Conservation (phyloP, 2,797 vertebrate genomes). For the Lacerta viridis region DNA sequence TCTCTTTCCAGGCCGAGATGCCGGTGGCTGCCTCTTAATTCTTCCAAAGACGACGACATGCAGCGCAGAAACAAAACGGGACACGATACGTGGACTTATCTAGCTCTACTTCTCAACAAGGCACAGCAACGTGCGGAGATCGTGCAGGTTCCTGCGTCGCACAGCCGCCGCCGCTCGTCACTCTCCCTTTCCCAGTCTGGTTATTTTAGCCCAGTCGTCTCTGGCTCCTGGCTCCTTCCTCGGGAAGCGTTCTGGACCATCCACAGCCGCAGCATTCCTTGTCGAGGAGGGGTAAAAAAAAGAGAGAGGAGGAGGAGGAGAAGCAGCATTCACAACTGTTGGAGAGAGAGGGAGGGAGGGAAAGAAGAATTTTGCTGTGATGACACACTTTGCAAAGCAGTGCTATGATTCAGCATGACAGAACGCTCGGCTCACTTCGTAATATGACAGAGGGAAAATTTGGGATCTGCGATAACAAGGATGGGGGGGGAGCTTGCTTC, state of each 20-base stretch:
- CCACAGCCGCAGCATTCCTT: conserved; percentile 71
- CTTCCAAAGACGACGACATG: conserved; percentile 63
- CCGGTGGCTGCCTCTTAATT: conserved; percentile 59
- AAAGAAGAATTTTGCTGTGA: conserved; percentile 57
- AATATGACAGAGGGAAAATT: conserved; percentile 7
- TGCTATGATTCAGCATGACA: conserved; percentile 54
- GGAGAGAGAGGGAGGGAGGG: background rate
- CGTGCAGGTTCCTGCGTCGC: background rate
- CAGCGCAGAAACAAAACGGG: conserved; percentile 28
- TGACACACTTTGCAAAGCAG: conserved; percentile 48
- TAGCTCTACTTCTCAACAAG: conserved; percentile 49
- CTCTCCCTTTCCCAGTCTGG: conserved; percentile 51
- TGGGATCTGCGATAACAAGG: background rate
- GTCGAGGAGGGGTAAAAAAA: conserved; percentile 38
- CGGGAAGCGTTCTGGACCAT: conserved; percentile 69
- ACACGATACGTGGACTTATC: background rate
- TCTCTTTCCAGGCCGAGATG: conserved; percentile 64
- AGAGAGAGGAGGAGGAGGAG: background rate
- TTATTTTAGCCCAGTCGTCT: conserved; percentile 51
- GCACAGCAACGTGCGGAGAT: conserved; percentile 63
- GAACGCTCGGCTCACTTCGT: background rate
- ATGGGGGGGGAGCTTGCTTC: background rate
- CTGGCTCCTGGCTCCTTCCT: conserved; percentile 57
- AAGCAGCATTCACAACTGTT: conserved; percentile 70
- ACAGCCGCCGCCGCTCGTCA: conserved; percentile 1